Evolutionary conservation across 2,113 vertebrate genomes (phyloP).

Genomic region (Alces alces): DNA sequence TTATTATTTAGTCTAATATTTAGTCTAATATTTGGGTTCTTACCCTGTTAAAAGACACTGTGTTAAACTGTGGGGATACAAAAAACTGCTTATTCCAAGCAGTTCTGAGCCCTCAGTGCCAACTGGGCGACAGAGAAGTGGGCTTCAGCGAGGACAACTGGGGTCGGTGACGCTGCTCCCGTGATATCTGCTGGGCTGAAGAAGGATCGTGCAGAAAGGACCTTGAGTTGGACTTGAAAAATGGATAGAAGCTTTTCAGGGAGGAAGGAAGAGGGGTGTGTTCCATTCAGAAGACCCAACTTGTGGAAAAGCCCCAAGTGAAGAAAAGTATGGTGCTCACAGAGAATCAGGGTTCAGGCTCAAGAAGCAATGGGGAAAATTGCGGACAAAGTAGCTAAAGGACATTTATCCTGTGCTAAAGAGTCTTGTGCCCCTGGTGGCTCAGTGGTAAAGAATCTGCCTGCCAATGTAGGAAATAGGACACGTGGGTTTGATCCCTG

Average conservation of each 20-base stretch:
- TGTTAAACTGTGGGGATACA: background rate
- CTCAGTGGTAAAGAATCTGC: background rate
- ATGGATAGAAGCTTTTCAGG: background rate
- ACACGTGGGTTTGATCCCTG: background rate
- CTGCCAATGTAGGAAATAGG: background rate
- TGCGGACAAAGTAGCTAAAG: rapidly evolving
- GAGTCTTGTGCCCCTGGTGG: background rate
- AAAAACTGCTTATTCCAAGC: background rate
- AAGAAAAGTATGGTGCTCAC: background rate
- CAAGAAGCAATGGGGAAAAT: rapidly evolving
- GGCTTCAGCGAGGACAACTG: rapidly evolving
- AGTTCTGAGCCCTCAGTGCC: rapidly evolving
- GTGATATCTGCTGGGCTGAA: background rate
- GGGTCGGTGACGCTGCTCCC: rapidly evolving
- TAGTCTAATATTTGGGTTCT: background rate
- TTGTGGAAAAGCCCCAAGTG: rapidly evolving
- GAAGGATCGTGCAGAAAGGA: background rate
- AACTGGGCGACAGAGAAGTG: background rate
- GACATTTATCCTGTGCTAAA: rapidly evolving
- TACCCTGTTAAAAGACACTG: background rate
- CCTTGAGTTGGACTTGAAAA: background rate
- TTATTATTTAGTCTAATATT: background rate
- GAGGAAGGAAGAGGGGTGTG: background rate
- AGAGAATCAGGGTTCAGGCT: background rate
- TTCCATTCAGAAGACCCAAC: too few relatives aligned